These are phyloP conservation scores for Boloria euphrosyne DNA, from an alignment of 2,888 invertebrate species.

Conservation along the genomic window DNA sequence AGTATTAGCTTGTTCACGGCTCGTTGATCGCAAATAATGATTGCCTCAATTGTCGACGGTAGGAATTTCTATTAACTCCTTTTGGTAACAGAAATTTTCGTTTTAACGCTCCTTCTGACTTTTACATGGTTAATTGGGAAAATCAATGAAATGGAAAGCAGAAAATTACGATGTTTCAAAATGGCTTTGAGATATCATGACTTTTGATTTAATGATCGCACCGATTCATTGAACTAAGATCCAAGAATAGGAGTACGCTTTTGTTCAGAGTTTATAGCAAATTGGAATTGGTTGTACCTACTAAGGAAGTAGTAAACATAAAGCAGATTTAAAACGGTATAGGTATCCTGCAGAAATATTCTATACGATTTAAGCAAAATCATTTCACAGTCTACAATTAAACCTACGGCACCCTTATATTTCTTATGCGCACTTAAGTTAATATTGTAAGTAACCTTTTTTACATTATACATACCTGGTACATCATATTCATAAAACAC, in stretches of 20 bases:
- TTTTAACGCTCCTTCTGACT: constrained; percentile 27
- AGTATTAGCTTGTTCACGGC: constrained; percentile 39
- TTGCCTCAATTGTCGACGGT: constrained; percentile 37
- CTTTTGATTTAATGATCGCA: background rate
- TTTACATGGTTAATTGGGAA: constrained; percentile 25
- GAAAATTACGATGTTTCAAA: constrained; percentile 16
- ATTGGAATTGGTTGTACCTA: background rate
- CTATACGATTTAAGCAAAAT: background rate
- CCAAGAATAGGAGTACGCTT: background rate
- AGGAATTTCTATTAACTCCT: constrained; percentile 37
- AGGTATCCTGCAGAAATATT: background rate
- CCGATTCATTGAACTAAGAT: background rate
- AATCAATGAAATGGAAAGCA: constrained; percentile 17
- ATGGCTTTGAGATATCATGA: constrained; percentile 5
- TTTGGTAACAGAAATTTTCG: constrained; percentile 34
- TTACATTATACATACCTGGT: too few relatives aligned
- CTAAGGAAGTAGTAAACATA: background rate
- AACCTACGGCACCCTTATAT: too few relatives aligned
- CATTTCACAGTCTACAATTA: too few relatives aligned
- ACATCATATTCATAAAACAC: too few relatives aligned
- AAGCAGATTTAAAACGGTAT: background rate
- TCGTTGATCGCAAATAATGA: constrained; percentile 42
- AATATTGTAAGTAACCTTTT: too few relatives aligned
- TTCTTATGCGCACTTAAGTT: too few relatives aligned
- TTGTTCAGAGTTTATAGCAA: background rate